Evolutionary conservation across 2,888 invertebrate species (phyloP).

Genomic region (Pocota personata): DNA sequence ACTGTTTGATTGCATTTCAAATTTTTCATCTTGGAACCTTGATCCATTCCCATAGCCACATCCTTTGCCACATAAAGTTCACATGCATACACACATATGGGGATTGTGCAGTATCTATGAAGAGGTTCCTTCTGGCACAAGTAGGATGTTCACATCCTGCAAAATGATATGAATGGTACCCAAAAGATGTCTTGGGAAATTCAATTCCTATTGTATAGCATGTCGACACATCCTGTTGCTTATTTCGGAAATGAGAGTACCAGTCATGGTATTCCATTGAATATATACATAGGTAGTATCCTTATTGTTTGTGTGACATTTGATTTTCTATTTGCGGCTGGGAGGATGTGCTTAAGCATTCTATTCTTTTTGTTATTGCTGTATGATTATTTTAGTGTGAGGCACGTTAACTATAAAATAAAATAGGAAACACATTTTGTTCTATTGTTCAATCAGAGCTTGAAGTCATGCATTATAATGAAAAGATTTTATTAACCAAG

Average conservation of each 20-base stretch:
- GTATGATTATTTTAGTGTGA: constrained; percentile 49
- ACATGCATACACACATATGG: constrained; percentile 17
- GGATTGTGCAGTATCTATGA: constrained; percentile 36
- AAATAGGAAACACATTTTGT: constrained; percentile 20
- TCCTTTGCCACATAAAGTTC: constrained; percentile 48
- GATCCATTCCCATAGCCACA: constrained; percentile 45
- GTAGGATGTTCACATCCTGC: constrained; percentile 67
- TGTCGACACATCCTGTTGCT: constrained; percentile 73
- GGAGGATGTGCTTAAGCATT: constrained; percentile 48
- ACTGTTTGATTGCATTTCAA: constrained; percentile 42
- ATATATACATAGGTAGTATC: constrained; percentile 34
- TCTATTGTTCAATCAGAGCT: constrained; percentile 11
- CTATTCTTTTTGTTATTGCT: constrained; percentile 20
- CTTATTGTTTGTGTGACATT: constrained; percentile 64
- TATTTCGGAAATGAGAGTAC: constrained; percentile 70
- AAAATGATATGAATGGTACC: constrained; percentile 64
- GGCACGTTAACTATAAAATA: constrained; percentile 33
- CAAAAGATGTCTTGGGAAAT: constrained; percentile 70
- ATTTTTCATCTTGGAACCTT: constrained; percentile 43
- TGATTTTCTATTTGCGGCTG: constrained; percentile 45
- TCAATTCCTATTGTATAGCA: constrained; percentile 70
- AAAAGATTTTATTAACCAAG: not conserved
- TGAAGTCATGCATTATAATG: not conserved
- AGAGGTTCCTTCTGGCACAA: constrained; percentile 50
- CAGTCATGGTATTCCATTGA: constrained; percentile 62